Conservation (phyloP, 1,140 invertebrate genomes). For the Neotoxoptera formosana region DNA sequence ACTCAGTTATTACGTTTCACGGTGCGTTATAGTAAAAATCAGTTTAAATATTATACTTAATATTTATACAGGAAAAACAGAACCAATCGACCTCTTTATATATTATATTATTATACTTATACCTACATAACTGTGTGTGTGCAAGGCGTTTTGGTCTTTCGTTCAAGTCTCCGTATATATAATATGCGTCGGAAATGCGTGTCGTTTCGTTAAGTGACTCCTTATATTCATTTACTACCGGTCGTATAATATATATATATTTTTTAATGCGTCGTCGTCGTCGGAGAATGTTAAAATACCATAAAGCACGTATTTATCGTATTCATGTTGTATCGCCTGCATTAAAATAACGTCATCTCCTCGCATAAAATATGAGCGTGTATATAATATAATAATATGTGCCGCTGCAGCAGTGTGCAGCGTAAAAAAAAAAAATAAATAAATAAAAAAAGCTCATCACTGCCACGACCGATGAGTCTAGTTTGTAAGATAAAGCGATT, state of each 20-base stretch:
- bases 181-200: neutral
- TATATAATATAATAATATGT: neutral
- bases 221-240: constrained; percentile 11
- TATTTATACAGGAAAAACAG: too few relatives aligned
- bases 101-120: neutral
- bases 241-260: neutral
- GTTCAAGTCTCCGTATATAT: neutral
- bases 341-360: constrained; percentile 11
- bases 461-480: neutral
- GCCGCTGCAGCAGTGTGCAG: neutral
- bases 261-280: neutral
- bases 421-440: neutral
- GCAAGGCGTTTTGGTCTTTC: neutral
- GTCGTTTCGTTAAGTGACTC: neutral
- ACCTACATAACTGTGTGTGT: neutral
- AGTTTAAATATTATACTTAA: too few relatives aligned
- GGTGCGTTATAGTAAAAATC: neutral
- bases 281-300: neutral
- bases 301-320: constrained; percentile 12
- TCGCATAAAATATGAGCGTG: neutral
- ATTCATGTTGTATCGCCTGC: neutral
- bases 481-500: neutral
- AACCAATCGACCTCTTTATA: neutral
- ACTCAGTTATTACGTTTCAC: neutral
- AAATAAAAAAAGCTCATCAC: constrained; percentile 5